These are phyloP conservation scores for Andrena fulva DNA, from an alignment of 2,888 invertebrate genomes.

Conservation along the genomic window DNA sequence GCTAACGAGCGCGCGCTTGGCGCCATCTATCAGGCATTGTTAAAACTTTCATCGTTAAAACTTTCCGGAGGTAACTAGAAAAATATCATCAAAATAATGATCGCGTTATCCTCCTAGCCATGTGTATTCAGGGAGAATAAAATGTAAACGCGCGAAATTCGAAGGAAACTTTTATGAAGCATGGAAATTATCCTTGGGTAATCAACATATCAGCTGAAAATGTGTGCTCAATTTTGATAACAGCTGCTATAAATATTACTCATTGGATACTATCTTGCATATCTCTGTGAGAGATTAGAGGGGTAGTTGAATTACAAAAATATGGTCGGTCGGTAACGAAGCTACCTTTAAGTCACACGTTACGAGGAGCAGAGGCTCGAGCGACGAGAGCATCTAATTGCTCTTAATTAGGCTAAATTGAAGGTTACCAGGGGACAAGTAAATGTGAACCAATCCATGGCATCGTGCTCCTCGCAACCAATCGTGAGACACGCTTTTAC, in stretches of 20 bases:
- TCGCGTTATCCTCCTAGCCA: background rate
- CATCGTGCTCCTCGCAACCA: constrained; percentile 53
- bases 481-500: constrained; percentile 64
- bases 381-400: constrained; percentile 70
- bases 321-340: constrained; percentile 54
- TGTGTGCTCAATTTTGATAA: background rate
- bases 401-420: constrained; percentile 78
- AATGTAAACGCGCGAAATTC: background rate
- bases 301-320: background rate
- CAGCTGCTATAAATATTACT: background rate
- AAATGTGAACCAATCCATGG: constrained; percentile 56
- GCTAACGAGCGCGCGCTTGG: background rate
- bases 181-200: background rate
- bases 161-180: background rate
- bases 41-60: constrained; percentile 25
- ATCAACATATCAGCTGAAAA: background rate
- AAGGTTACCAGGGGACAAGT: constrained; percentile 73
- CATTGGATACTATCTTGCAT: background rate
- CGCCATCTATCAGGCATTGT: constrained; percentile 56
- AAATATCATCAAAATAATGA: background rate
- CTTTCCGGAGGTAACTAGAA: background rate
- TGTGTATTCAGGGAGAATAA: background rate
- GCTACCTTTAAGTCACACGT: constrained; percentile 38
- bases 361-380: constrained; percentile 14
- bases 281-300: background rate